phyloP scores from a whole-genome alignment of 2,797 vertebrate genomes.

The Orestias chungarensis region DNA sequence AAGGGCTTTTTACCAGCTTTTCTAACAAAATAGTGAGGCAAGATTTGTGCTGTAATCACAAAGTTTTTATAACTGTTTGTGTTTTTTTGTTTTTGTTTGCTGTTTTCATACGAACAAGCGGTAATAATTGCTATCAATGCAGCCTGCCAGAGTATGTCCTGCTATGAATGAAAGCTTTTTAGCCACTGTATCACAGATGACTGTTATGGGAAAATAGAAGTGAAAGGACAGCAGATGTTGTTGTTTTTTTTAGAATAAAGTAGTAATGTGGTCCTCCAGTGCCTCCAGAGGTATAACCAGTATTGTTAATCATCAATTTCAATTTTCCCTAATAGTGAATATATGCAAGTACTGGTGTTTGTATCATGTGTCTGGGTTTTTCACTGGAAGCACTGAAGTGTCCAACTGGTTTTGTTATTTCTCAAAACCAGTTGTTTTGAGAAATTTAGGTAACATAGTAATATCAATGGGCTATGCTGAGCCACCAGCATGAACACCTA shows the following conservation, averaged over 20 bases:
- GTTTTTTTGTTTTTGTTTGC: no score
- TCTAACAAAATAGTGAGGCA: constrained; percentile 25
- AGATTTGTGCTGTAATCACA: constrained; percentile 34
- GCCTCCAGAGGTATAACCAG: constrained; percentile 1
- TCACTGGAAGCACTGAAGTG: not conserved
- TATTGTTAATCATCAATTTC: not conserved
- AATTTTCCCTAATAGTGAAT: not conserved
- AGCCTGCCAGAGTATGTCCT: constrained; percentile 51
- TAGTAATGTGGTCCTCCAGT: constrained; percentile 16
- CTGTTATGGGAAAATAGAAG: constrained; percentile 53
- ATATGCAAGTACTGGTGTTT: not conserved
- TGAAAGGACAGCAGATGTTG: constrained; percentile 19
- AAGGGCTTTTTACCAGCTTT: constrained; percentile 35
- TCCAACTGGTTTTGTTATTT: not conserved
- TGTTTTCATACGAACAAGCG: constrained; percentile 26
- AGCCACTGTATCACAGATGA: constrained; percentile 44
- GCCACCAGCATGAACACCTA: no score
- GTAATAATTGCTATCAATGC: constrained; percentile 60
- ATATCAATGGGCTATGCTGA: no score
- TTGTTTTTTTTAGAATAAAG: constrained; percentile 45
- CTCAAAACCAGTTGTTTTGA: not conserved
- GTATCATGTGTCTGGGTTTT: not conserved
- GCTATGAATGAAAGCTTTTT: constrained; percentile 62
- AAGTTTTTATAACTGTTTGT: constrained; percentile 23
- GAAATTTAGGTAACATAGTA: no score